Conservation (phyloP, 2,888 invertebrate species). For the Acanthosoma haemorrhoidale region DNA sequence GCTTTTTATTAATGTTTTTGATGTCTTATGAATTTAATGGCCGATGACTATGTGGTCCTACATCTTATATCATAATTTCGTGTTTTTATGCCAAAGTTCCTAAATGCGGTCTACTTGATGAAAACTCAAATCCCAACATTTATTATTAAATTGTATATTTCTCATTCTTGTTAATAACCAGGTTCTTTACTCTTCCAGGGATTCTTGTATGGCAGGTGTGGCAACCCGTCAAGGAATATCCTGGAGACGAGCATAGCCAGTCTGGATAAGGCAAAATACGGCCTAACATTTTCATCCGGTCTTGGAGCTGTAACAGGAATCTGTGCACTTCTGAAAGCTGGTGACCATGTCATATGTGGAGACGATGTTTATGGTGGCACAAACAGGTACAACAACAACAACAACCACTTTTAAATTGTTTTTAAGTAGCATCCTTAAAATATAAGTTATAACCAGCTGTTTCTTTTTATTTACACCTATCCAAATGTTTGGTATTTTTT, state of each 20-base stretch:
- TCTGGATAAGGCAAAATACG: constrained; percentile 82
- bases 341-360: constrained; percentile 85
- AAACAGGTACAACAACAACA: constrained; percentile 52
- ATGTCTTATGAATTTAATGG: too few relatives aligned
- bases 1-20: too few relatives aligned
- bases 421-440: too few relatives aligned
- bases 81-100: too few relatives aligned
- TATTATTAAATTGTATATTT: too few relatives aligned
- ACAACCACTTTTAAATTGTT: neutral
- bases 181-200: constrained; percentile 11
- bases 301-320: constrained; percentile 73
- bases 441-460: too few relatives aligned
- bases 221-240: constrained; percentile 86
- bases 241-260: constrained; percentile 85
- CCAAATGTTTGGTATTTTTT: neutral
- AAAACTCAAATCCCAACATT: too few relatives aligned
- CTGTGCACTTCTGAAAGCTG: constrained; percentile 62
- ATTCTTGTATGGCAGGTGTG: constrained; percentile 62
- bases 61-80: too few relatives aligned
- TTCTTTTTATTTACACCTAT: too few relatives aligned
- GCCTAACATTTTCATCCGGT: constrained; percentile 80
- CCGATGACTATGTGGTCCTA: too few relatives aligned
- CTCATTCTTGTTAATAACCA: neutral
- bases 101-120: too few relatives aligned
- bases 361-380: constrained; percentile 96